These are phyloP conservation scores for Fratercula arctica DNA, from an alignment of 2,797 vertebrate species.

Conservation along the genomic window DNA sequence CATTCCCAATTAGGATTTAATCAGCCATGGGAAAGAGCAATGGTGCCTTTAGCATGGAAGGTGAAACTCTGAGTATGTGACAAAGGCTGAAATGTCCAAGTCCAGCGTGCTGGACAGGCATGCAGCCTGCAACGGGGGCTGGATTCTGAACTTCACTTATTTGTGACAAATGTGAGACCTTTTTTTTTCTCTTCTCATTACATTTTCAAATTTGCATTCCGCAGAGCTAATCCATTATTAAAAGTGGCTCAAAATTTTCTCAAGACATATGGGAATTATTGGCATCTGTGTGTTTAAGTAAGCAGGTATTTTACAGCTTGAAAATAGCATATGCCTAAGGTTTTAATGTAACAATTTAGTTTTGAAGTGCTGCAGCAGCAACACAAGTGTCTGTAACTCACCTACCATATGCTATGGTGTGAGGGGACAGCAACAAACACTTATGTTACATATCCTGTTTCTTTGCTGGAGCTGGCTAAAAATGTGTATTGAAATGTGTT, in stretches of 20 bases:
- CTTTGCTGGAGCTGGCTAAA: conserved; percentile 14
- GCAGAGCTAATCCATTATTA: conserved; percentile 43
- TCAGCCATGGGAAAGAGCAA: rapidly evolving
- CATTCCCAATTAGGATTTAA: not conserved
- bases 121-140: not conserved
- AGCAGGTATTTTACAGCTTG: conserved; percentile 67
- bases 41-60: not conserved
- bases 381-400: conserved; percentile 47
- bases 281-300: conserved; percentile 61
- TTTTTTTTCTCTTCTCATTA: not conserved
- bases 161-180: not conserved
- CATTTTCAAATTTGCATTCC: conserved; percentile 22
- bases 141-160: not conserved
- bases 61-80: not conserved
- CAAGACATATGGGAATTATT: conserved; percentile 55
- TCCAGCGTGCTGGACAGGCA: rapidly evolving
- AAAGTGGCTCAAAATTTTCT: conserved; percentile 33
- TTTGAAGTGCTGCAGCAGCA: conserved; percentile 44
- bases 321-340: conserved; percentile 60
- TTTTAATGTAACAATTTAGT: conserved; percentile 59
- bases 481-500: not conserved
- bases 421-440: conserved; percentile 52
- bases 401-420: conserved; percentile 56
- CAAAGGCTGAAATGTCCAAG: not conserved
- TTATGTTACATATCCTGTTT: conserved; percentile 19